phyloP scores from a whole-genome alignment of 2,113 vertebrate species.

The Boulengeromyrus knoepffleri region DNA sequence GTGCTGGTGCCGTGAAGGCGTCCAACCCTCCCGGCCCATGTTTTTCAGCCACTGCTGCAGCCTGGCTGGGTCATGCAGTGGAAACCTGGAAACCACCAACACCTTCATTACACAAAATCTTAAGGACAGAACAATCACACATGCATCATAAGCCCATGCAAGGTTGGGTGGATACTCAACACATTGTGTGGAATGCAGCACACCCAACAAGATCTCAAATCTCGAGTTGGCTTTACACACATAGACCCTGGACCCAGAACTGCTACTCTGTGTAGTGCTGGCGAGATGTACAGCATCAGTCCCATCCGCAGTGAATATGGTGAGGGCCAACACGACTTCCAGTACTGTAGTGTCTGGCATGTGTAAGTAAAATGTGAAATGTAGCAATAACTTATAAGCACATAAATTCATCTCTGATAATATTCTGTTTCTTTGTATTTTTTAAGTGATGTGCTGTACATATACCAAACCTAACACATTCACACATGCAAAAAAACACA shows the following conservation, averaged over 20 bases:
- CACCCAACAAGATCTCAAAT: background rate
- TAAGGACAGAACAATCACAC: background rate
- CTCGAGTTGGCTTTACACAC: background rate
- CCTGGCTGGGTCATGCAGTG: constrained; percentile 57
- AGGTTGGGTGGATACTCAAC: background rate
- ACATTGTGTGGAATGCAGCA: background rate
- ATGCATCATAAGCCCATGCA: background rate
- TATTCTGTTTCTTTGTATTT: background rate
- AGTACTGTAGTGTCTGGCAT: background rate
- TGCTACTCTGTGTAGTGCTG: background rate
- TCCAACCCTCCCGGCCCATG: constrained; percentile 61
- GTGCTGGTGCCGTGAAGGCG: constrained; percentile 64
- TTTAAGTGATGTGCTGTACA: background rate
- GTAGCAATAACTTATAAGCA: background rate
- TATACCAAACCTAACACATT: background rate
- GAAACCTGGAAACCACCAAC: constrained; percentile 50
- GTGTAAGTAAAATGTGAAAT: background rate
- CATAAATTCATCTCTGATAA: background rate
- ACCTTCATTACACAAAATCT: background rate
- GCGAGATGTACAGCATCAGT: no score
- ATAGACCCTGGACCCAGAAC: background rate
- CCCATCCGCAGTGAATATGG: no score
- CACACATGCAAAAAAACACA: background rate
- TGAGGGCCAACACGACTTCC: background rate
- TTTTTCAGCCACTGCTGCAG: constrained; percentile 64